Conservation (phyloP, 1,140 invertebrate species). For the Platorchestia sp. region DNA sequence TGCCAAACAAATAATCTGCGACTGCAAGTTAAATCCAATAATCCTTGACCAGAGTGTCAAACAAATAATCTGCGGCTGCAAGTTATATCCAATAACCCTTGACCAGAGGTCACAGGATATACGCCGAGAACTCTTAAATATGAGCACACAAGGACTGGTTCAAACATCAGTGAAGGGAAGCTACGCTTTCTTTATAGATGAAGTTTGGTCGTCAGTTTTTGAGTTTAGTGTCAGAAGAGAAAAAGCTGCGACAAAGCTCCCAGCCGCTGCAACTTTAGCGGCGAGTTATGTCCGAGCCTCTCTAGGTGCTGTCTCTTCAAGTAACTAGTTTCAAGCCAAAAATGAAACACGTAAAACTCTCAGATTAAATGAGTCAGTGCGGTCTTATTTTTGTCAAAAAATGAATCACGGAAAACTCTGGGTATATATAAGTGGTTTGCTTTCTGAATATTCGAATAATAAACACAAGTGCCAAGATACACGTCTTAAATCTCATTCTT, state of each 20-base stretch:
- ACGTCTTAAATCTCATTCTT: too few relatives aligned
- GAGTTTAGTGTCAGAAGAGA: background rate
- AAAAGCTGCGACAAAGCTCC: background rate
- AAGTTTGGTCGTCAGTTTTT: background rate
- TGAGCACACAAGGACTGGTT: background rate
- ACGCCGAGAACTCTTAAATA: background rate
- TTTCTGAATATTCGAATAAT: too few relatives aligned
- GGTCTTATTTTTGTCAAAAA: background rate
- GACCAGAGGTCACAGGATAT: background rate
- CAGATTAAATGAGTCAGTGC: background rate
- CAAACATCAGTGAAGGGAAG: background rate
- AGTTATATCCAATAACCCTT: background rate
- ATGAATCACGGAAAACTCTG: too few relatives aligned
- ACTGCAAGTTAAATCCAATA: background rate
- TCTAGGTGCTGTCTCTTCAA: background rate
- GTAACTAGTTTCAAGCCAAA: background rate
- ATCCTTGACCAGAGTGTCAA: background rate
- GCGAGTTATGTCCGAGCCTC: background rate
- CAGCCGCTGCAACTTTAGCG: background rate
- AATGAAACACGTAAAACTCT: background rate
- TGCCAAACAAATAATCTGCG: background rate
- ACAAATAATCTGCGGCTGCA: background rate
- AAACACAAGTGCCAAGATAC: too few relatives aligned
- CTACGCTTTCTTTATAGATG: background rate
- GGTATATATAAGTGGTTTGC: too few relatives aligned